These are phyloP conservation scores for Mastigias papua DNA, from an alignment of 30 jellyfish, hydroid and myxozoan species.

Conservation along the genomic window DNA sequence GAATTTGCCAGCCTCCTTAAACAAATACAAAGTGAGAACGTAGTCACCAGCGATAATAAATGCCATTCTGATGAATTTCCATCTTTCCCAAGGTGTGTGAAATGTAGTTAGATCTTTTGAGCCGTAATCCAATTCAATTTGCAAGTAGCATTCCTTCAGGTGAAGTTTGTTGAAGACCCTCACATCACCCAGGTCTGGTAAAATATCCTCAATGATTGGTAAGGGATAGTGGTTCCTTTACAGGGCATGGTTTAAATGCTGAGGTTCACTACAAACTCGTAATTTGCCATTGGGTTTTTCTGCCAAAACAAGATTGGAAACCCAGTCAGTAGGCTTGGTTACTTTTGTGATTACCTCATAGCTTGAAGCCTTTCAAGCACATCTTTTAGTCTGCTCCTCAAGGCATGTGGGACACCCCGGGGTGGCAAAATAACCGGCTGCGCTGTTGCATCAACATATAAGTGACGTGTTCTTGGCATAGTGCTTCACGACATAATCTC, in stretches of 20 bases:
- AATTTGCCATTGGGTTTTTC: no score
- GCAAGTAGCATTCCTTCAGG: no score
- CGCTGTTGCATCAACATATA: neutral
- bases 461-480: constrained; percentile 1
- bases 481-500: neutral
- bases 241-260: constrained; percentile 11
- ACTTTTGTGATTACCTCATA: no score
- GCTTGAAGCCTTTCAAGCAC: neutral
- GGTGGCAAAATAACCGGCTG: constrained; percentile 12
- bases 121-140: neutral
- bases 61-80: constrained; percentile 15
- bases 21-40: constrained; percentile 8
- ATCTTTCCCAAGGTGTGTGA: constrained; percentile 29
- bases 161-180: no score
- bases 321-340: no score
- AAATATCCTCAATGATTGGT: constrained; percentile 5
- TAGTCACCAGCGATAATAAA: constrained; percentile 15
- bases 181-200: no score
- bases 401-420: constrained; percentile 2
- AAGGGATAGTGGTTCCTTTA: constrained; percentile 28
- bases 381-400: neutral
- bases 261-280: no score
- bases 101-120: neutral
- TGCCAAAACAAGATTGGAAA: constrained; percentile 2
- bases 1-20: constrained; percentile 18